Percentiles rank a stretch among this genome's conserved stretches.
phyloP scores from a whole-genome alignment of 2,113 vertebrate genomes.

The Muntiacus muntjak region DNA sequence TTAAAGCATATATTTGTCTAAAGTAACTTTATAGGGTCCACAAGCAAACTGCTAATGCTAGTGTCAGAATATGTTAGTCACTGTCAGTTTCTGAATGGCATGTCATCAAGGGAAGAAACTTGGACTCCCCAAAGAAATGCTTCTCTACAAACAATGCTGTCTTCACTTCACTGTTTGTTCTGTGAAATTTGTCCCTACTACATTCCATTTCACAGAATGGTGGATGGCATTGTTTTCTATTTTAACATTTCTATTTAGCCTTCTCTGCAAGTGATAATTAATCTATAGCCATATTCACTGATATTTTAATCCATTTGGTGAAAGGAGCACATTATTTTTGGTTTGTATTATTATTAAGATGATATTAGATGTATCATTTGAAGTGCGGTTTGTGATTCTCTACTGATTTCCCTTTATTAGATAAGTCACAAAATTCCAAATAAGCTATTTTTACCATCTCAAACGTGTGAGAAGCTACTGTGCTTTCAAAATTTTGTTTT shows the following conservation, averaged over 20 bases:
- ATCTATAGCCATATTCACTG: not conserved
- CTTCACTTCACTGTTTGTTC: not conserved
- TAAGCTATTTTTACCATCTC: not conserved
- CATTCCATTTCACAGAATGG: not conserved
- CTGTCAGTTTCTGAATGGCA: not conserved
- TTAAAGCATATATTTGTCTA: not conserved
- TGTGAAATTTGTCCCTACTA: not conserved
- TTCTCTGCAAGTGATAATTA: not conserved
- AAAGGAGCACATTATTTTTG: not conserved
- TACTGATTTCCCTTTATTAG: not conserved
- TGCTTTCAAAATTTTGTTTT: not conserved
- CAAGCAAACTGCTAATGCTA: not conserved
- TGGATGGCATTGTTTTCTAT: not conserved
- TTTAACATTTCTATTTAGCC: not conserved
- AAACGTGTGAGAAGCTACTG: not conserved
- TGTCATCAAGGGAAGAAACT: not conserved
- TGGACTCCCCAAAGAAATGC: not conserved
- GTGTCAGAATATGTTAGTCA: not conserved
- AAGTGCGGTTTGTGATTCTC: not conserved
- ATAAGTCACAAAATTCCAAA: not conserved
- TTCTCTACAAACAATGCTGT: not conserved
- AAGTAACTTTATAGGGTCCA: not conserved
- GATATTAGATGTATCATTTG: not conserved
- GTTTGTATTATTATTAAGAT: not conserved
- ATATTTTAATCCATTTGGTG: slow-evolving; percentile 15